Base-by-base conservation (phyloP, 2,797 vertebrate genomes). In the Urosaurus nigricauda region DNA sequence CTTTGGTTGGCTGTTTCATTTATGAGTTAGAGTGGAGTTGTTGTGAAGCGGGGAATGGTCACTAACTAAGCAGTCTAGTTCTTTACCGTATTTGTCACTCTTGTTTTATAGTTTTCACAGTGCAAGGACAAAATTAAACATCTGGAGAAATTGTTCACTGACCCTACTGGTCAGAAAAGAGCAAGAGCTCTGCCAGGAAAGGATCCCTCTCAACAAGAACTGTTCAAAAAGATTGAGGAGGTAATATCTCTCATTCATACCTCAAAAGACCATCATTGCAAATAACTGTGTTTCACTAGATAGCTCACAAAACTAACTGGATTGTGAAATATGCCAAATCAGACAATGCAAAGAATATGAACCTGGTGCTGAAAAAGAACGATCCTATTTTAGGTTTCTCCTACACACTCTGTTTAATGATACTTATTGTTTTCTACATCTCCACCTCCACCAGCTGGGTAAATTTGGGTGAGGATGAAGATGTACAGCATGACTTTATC, bases 201-300 rank as follows among this genome's bases (percentile, higher is more conserved):
- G 78, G 98, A 99, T 92, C 96, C 96, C 4, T 96, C 97, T 2
- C 84, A 94, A 84, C 93, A 86, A 14, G 97, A 98, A 85, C 97
- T 99, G 91, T 89, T 97, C 63, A 96, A 97, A 94, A 99, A 98
- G 96, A 96, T 98, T 17, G 96, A 99, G 84, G 95, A 97, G 98
- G 98, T 99, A 96, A 79, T 87, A 14, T 13, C 73, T 0, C 1
- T 12, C 13, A 21, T 32, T 83, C 14, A 17, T 32, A 4, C 14
- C 2, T 17, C 16, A 13, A 12, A 26, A 47, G 16, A 2, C 4
- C 32, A 17, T 19, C 5, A 1, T 12, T 3, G 3, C 21, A 51
- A 87, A 74, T 26, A n/a, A 17, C 71, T 5, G 0, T 40, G n/a
- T 77, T 83, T 29, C n/a, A 17, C 17, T 68, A 17, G 5, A 11